Evolutionary conservation across 2,113 vertebrate genomes (phyloP).

Genomic region (Pygoscelis antarcticus): DNA sequence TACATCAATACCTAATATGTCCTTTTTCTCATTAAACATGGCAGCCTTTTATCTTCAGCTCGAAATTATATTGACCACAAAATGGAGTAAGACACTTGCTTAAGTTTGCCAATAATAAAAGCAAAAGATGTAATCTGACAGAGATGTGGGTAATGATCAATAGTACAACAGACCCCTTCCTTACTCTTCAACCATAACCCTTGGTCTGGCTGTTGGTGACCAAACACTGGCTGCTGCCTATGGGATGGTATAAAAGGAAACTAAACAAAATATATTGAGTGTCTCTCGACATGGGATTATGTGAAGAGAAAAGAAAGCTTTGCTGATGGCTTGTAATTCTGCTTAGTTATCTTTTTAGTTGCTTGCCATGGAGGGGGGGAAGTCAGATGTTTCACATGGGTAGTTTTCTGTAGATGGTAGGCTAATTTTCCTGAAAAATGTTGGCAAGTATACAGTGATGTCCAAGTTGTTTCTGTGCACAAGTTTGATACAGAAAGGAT

Average conservation of each 20-base stretch:
- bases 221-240: neutral
- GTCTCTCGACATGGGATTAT: neutral
- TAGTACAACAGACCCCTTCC: too few species aligned
- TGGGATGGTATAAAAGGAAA: neutral
- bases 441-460: too few species aligned
- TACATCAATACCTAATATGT: neutral
- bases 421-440: neutral
- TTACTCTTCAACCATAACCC: neutral
- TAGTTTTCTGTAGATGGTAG: neutral
- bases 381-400: neutral
- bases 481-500: neutral
- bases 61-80: neutral
- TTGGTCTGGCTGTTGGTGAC: neutral
- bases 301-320: neutral
- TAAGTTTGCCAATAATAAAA: neutral
- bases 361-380: neutral
- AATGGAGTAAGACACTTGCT: neutral
- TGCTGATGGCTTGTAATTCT: neutral
- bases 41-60: neutral
- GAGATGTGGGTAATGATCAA: neutral
- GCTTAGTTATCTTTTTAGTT: neutral
- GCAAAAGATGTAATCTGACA: too few species aligned
- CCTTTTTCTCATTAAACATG: neutral
- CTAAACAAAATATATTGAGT: neutral
- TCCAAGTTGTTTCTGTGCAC: neutral